phyloP scores from a whole-genome alignment of 1,140 invertebrate species.

The Gryllus bimaculatus region DNA sequence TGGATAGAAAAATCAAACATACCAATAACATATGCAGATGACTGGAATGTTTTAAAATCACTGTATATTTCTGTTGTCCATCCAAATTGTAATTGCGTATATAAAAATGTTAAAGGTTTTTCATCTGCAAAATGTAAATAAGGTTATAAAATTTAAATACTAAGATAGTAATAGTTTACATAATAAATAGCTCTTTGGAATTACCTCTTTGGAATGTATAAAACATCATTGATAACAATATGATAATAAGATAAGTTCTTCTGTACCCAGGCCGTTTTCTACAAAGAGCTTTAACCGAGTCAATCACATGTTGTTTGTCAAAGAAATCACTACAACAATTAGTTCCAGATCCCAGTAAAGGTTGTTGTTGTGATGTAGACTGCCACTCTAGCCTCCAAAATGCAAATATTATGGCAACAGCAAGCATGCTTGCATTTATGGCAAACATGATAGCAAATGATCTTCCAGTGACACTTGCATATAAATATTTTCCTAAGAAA shows the following conservation, averaged over 20 bases:
- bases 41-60: conserved; percentile 57
- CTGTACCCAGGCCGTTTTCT: conserved; percentile 42
- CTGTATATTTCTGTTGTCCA: conserved; percentile 55
- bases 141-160: background rate
- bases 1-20: conserved; percentile 12
- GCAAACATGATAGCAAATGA: conserved; percentile 61
- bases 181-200: background rate
- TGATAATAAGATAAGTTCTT: conserved; percentile 49
- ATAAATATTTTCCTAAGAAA: conserved; percentile 45
- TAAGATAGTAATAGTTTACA: background rate
- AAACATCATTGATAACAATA: conserved; percentile 57
- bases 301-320: conserved; percentile 50
- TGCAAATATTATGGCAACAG: conserved; percentile 51
- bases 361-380: conserved; percentile 45
- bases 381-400: conserved; percentile 50
- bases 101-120: conserved; percentile 54
- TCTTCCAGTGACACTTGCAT: conserved; percentile 40
- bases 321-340: conserved; percentile 48
- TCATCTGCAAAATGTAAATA: conserved; percentile 46
- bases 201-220: conserved; percentile 65
- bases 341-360: background rate
- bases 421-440: conserved; percentile 51
- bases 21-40: conserved; percentile 50
- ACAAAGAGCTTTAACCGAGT: conserved; percentile 47
- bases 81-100: conserved; percentile 52